A percentile compares a stretch with the other conserved stretches of the same genome.
Conservation (phyloP, 2,113 vertebrate genomes). For the Pollachius pollachius region DNA sequence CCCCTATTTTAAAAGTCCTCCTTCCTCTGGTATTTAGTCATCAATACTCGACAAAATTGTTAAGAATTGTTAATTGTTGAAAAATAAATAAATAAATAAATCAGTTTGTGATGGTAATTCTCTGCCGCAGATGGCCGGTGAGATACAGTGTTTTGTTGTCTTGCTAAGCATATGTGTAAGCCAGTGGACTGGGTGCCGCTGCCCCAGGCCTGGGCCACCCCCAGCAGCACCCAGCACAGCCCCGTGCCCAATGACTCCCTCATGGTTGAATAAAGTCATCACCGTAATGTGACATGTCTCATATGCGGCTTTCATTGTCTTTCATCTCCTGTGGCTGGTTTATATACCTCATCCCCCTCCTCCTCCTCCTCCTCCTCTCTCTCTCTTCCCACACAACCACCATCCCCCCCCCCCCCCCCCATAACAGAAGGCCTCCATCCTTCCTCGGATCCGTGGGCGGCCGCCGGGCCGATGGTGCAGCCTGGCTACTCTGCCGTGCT, state of each 20-base stretch:
- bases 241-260: constrained; percentile 29
- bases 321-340: constrained; percentile 48
- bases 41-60: too few species aligned
- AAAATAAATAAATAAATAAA: too few species aligned
- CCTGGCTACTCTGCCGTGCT: constrained; percentile 83
- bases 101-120: too few species aligned
- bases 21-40: too few species aligned
- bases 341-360: constrained; percentile 32
- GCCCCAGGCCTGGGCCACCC: constrained; percentile 18
- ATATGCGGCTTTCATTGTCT: constrained; percentile 60
- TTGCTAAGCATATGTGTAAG: constrained; percentile 8
- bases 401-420: constrained; percentile 33
- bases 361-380: constrained; percentile 18
- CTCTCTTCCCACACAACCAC: background rate
- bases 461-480: constrained; percentile 81
- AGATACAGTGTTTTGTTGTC: background rate
- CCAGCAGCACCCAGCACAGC: constrained; percentile 1
- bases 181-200: constrained; percentile 3
- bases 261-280: constrained; percentile 59
- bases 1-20: too few species aligned
- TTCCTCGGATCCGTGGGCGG: constrained; percentile 82
- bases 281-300: constrained; percentile 60
- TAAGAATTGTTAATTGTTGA: too few species aligned
- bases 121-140: background rate
- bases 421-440: constrained; percentile 72